These are phyloP conservation scores for Hyposmocoma kahamanoa DNA, from an alignment of 1,140 invertebrate genomes.

Conservation along the genomic window DNA sequence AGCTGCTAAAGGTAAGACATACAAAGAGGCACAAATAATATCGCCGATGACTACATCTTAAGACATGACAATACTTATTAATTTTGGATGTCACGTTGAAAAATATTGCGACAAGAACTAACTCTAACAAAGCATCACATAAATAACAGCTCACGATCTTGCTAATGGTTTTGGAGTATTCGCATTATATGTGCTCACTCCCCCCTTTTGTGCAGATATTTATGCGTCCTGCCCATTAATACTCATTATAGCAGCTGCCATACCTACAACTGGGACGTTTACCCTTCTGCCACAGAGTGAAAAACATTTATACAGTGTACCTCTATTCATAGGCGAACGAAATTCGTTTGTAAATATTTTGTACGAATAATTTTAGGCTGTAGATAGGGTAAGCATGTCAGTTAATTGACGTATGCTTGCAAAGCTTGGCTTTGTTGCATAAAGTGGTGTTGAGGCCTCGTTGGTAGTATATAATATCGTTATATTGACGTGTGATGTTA, in stretches of 20 bases:
- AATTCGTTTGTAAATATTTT: too few species aligned
- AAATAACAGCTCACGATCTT: constrained; percentile 2
- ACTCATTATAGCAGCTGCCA: constrained; percentile 41
- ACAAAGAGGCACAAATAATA: too few species aligned
- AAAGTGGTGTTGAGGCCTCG: constrained; percentile 15
- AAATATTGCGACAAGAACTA: too few species aligned
- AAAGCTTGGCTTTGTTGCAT: constrained; percentile 15
- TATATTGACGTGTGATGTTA: too few species aligned
- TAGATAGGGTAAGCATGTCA: constrained; percentile 3
- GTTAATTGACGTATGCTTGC: constrained; percentile 5
- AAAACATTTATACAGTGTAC: too few species aligned
- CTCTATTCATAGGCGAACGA: too few species aligned
- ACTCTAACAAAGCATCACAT: too few species aligned
- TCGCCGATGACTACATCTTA: too few species aligned
- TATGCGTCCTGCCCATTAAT: constrained; percentile 32
- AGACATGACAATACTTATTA: too few species aligned
- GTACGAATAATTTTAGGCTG: constrained; percentile 8
- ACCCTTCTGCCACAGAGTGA: constrained; percentile 13
- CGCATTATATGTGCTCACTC: constrained; percentile 33
- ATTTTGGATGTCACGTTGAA: too few species aligned
- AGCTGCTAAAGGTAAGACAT: too few species aligned
- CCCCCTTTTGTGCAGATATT: constrained; percentile 27
- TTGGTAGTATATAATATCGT: too few species aligned
- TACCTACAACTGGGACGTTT: constrained; percentile 7
- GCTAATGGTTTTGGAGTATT: constrained; percentile 62